phyloP scores from a whole-genome alignment of 2,888 invertebrate species.

The Terebella lapidaria region DNA sequence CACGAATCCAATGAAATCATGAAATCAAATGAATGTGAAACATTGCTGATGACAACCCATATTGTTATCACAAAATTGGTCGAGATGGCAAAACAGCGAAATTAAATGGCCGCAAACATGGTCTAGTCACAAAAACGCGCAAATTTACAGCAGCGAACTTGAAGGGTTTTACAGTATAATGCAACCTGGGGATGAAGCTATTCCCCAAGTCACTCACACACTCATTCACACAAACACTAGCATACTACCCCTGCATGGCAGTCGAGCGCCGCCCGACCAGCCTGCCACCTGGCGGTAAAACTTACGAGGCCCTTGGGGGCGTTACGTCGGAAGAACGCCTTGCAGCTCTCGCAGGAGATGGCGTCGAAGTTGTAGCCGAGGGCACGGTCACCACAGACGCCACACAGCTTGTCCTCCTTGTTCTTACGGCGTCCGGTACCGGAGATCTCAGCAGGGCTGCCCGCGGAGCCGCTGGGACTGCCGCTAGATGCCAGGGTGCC shows the following conservation, averaged over 20 bases:
- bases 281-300: too few relatives aligned
- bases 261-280: too few relatives aligned
- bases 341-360: conserved; percentile 54
- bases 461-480: conserved; percentile 1
- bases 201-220: not conserved
- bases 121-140: too few relatives aligned
- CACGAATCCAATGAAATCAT: too few relatives aligned
- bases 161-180: too few relatives aligned
- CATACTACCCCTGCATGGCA: not conserved
- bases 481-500: not conserved
- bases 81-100: too few relatives aligned
- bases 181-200: too few relatives aligned
- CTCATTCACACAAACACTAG: not conserved
- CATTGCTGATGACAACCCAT: too few relatives aligned
- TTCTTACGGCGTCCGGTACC: conserved; percentile 33
- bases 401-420: conserved; percentile 53
- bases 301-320: conserved; percentile 54
- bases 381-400: conserved; percentile 52
- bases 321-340: conserved; percentile 53
- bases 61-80: too few relatives aligned
- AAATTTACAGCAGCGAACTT: too few relatives aligned
- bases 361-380: conserved; percentile 54
- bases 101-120: too few relatives aligned
- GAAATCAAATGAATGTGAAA: too few relatives aligned
- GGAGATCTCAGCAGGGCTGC: not conserved